These are phyloP conservation scores for Anastatus disparis DNA, from an alignment of 1,140 invertebrate species.

Conservation along the genomic window DNA sequence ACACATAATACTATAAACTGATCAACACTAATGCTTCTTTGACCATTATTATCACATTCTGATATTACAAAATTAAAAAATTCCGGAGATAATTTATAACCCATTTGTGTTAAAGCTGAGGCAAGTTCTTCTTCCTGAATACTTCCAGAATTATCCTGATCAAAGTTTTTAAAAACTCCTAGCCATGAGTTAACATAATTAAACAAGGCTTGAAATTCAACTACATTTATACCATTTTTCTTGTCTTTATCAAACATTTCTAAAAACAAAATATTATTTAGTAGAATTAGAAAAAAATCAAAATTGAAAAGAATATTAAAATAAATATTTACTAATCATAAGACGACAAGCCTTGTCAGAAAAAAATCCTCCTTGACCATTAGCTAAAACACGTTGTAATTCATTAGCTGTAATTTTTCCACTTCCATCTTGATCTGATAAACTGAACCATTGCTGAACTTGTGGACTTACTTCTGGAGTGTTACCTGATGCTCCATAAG, in stretches of 20 bases:
- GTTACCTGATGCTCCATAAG: conserved; percentile 47
- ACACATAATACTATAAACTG: conserved; percentile 90
- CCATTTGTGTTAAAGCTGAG: conserved; percentile 86
- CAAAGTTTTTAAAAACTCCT: conserved; percentile 82
- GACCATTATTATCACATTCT: conserved; percentile 73
- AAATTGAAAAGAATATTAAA: neutral
- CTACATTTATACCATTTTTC: conserved; percentile 86
- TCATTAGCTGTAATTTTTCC: conserved; percentile 84
- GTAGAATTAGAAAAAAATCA: neutral
- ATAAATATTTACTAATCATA: conserved; percentile 82
- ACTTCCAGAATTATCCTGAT: conserved; percentile 82
- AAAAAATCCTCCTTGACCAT: conserved; percentile 87
- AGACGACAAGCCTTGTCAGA: conserved; percentile 85
- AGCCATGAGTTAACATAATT: conserved; percentile 92
- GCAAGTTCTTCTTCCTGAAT: conserved; percentile 84
- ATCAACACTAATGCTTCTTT: conserved; percentile 80
- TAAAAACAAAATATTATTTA: conserved; percentile 49
- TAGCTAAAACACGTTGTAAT: conserved; percentile 84
- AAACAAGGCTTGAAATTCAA: conserved; percentile 88
- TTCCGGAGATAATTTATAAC: conserved; percentile 83
- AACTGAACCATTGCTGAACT: conserved; percentile 83
- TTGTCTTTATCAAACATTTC: conserved; percentile 90
- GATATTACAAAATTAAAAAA: conserved; percentile 80
- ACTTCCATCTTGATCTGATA: conserved; percentile 83
- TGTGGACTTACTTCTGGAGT: conserved; percentile 68